Conservation (phyloP, 1,140 invertebrate genomes). For the Cephus cinctus region DNA sequence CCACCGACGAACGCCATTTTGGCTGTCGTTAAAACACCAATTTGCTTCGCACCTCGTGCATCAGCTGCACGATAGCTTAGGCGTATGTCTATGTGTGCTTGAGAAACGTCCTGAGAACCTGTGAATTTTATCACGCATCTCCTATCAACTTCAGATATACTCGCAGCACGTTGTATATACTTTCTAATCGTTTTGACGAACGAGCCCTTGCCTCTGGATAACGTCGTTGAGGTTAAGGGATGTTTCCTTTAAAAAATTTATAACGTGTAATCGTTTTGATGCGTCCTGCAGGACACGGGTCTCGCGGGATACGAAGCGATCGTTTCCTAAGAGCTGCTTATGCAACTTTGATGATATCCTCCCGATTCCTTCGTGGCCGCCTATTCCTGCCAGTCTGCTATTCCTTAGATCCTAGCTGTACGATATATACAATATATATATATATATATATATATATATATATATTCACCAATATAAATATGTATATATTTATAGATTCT, state of each 20-base stretch:
- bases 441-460: too few species aligned
- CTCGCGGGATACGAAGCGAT: constrained; percentile 45
- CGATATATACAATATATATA: too few species aligned
- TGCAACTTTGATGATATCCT: constrained; percentile 52
- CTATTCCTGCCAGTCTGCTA: background rate
- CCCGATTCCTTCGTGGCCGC: constrained; percentile 28
- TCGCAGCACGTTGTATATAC: too few species aligned
- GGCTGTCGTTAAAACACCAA: constrained; percentile 27
- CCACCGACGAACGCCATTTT: constrained; percentile 32
- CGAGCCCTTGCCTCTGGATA: too few species aligned
- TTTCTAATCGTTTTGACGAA: too few species aligned
- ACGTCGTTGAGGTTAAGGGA: too few species aligned
- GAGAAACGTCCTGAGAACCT: too few species aligned
- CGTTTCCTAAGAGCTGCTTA: constrained; percentile 53
- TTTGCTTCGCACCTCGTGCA: constrained; percentile 37
- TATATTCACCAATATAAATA: too few species aligned
- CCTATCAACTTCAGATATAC: background rate
- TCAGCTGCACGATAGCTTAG: too few species aligned
- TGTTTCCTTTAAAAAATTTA: constrained; percentile 21
- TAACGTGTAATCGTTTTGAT: constrained; percentile 44
- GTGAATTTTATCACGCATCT: background rate
- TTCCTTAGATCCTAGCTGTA: too few species aligned
- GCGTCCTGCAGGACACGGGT: constrained; percentile 43
- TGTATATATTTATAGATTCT: too few species aligned
- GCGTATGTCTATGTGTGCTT: too few species aligned